Percentiles rank a stretch among this genome's conserved stretches.
phyloP scores from a whole-genome alignment of 1,140 invertebrate species.

The Drosophila busckii region DNA sequence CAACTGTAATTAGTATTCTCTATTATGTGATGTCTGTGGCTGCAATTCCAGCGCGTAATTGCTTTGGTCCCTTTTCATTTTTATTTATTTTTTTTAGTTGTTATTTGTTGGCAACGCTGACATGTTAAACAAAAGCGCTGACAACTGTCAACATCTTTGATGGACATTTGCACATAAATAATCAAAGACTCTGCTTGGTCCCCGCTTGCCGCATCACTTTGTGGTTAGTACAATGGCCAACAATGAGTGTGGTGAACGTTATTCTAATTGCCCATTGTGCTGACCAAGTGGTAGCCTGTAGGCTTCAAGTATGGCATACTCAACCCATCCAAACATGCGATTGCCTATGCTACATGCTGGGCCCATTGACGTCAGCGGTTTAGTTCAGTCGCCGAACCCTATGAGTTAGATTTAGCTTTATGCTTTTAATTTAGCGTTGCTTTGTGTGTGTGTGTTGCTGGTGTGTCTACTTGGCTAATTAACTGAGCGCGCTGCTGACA shows the following conservation, averaged over 20 bases:
- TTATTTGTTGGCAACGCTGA: neutral
- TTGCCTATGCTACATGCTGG: neutral
- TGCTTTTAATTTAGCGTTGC: neutral
- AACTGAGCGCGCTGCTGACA: constrained; percentile 38
- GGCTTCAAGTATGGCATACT: neutral
- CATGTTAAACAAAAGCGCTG: constrained; percentile 33
- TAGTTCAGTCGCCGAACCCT: constrained; percentile 10
- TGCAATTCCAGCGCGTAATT: neutral
- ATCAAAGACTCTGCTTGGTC: neutral
- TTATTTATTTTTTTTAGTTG: constrained; percentile 1
- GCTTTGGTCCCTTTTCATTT: constrained; percentile 23
- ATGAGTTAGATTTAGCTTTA: constrained; percentile 8
- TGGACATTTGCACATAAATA: constrained; percentile 26
- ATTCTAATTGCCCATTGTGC: constrained; percentile 34
- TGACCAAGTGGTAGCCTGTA: constrained; percentile 1
- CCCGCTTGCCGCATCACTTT: constrained; percentile 2
- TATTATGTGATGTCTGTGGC: too few relatives aligned
- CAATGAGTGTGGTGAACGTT: constrained; percentile 7
- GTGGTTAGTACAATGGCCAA: constrained; percentile 9
- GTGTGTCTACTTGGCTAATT: constrained; percentile 40
- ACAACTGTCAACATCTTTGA: constrained; percentile 48
- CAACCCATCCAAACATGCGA: too few relatives aligned
- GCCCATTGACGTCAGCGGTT: constrained; percentile 45
- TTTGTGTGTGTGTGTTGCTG: neutral
- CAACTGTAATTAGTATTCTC: too few relatives aligned